Conservation (phyloP, 2,113 vertebrate species). For the Raja brachyura region DNA sequence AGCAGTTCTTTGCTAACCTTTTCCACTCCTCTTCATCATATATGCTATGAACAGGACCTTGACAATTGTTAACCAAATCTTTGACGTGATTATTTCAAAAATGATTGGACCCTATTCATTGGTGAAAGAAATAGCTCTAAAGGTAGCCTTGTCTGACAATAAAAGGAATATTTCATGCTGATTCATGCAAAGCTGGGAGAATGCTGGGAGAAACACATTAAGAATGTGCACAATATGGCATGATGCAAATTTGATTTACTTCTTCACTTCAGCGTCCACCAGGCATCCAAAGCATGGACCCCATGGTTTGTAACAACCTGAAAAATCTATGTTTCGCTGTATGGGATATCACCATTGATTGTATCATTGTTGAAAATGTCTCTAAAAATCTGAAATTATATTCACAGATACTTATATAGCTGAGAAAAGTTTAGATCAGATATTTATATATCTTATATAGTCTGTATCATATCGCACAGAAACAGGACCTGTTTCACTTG, state of each 20-base stretch:
- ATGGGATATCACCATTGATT: too few species aligned
- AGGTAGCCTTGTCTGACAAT: background rate
- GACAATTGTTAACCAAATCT: background rate
- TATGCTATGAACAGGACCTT: background rate
- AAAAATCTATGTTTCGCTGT: background rate
- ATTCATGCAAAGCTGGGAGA: background rate
- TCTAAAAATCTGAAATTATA: background rate
- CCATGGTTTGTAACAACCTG: background rate
- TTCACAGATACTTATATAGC: background rate
- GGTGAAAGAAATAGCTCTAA: background rate
- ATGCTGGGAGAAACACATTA: background rate
- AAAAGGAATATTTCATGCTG: background rate
- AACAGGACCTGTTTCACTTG: too few species aligned
- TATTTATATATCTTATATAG: too few species aligned
- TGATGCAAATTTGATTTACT: background rate
- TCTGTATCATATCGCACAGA: too few species aligned
- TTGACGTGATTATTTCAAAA: background rate
- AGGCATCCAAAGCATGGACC: background rate
- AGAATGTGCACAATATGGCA: background rate
- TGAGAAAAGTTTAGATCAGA: too few species aligned
- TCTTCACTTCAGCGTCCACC: background rate
- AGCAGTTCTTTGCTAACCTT: background rate
- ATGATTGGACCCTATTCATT: background rate
- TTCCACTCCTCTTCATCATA: background rate
- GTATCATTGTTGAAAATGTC: background rate